Conservation (phyloP, 2,797 vertebrate species). For the Gymnopithys bicolor region DNA sequence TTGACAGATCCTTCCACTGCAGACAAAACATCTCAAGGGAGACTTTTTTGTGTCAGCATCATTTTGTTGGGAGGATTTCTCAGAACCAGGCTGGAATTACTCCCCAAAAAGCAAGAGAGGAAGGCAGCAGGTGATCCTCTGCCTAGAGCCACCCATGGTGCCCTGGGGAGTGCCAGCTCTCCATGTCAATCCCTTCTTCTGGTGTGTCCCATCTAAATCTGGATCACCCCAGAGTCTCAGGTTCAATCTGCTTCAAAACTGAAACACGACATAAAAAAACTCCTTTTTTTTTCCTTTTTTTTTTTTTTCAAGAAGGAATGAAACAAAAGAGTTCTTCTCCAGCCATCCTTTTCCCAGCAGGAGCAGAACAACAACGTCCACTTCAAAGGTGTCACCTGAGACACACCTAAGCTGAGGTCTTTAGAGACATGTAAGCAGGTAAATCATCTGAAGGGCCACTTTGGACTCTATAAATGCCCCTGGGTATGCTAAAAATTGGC, state of each 20-base stretch:
- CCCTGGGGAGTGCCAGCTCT: neutral
- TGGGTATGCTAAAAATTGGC: conserved; percentile 44
- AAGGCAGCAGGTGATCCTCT: neutral
- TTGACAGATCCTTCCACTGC: neutral
- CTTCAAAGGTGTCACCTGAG: conserved; percentile 19
- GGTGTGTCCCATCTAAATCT: neutral
- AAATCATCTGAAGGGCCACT: neutral
- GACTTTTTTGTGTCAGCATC: neutral
- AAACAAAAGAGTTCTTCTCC: neutral
- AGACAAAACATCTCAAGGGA: neutral
- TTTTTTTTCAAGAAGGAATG: fast-evolving
- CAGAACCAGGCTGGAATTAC: neutral
- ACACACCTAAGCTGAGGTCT: neutral
- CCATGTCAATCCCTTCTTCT: neutral
- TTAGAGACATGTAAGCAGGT: neutral
- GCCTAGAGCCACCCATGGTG: neutral
- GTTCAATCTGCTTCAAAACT: neutral
- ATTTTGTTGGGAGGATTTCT: neutral
- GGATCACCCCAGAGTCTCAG: neutral
- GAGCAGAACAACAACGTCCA: neutral
- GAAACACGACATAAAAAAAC: neutral
- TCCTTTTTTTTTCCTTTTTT: neutral
- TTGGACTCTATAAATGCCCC: neutral
- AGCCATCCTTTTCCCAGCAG: neutral
- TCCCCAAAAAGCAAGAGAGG: neutral